phyloP scores from a whole-genome alignment of 2,113 vertebrate species.

The Leiothrix lutea region DNA sequence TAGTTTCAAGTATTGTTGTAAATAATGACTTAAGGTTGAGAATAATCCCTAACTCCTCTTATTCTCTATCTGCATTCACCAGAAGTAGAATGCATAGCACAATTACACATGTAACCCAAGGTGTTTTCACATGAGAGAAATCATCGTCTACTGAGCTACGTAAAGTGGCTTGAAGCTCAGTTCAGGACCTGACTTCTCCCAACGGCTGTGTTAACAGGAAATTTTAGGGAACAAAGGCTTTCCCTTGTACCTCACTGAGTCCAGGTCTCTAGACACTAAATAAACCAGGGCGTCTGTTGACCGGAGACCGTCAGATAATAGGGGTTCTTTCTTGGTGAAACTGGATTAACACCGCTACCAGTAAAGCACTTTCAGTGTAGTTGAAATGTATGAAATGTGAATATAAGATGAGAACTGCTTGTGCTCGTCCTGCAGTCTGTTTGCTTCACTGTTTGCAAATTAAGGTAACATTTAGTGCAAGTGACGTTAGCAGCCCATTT shows the following conservation, averaged over 20 bases:
- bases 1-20: neutral
- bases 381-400: accelerated
- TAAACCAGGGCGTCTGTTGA: neutral
- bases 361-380: neutral
- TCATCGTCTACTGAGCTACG: neutral
- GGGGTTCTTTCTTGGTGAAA: neutral
- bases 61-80: neutral
- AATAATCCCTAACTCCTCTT: neutral
- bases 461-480: accelerated
- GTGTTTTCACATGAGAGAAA: neutral
- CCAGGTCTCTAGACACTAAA: neutral
- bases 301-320: neutral
- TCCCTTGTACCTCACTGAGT: neutral
- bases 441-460: neutral
- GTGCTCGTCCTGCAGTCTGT: neutral
- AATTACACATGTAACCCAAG: neutral
- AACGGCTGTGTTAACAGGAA: neutral
- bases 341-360: accelerated
- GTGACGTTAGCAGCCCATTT: neutral
- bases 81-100: neutral
- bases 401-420: neutral
- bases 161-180: neutral
- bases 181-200: neutral
- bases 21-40: neutral
- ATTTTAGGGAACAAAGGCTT: neutral